Conservation (phyloP, 2,888 invertebrate genomes). For the Trachelus tabidus region DNA sequence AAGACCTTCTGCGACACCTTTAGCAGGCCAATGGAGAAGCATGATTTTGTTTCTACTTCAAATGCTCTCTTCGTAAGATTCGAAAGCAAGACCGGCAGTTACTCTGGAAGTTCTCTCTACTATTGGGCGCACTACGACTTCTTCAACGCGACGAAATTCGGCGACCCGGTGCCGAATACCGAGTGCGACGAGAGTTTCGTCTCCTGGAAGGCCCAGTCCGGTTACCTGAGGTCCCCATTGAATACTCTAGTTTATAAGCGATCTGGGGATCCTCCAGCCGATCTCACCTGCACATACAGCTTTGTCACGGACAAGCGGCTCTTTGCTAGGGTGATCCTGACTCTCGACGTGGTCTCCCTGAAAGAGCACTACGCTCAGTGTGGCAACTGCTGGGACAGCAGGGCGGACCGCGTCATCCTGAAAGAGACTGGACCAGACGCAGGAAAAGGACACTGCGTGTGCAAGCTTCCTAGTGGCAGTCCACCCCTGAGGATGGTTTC, state of each 20-base stretch:
- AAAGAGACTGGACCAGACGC: constrained; percentile 79
- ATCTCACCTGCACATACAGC: constrained; percentile 84
- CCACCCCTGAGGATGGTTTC: constrained; percentile 79
- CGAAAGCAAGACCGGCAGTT: constrained; percentile 92
- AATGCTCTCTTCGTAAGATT: constrained; percentile 89
- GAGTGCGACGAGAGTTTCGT: constrained; percentile 90
- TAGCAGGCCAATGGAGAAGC: constrained; percentile 92
- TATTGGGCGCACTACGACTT: constrained; percentile 96
- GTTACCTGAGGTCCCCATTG: constrained; percentile 82
- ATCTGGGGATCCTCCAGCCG: constrained; percentile 76
- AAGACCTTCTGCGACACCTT: constrained; percentile 96
- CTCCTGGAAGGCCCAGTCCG: constrained; percentile 83
- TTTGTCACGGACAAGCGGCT: constrained; percentile 86
- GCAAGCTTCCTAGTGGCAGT: constrained; percentile 69
- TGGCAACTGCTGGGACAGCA: constrained; percentile 87
- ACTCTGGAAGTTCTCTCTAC: constrained; percentile 92
- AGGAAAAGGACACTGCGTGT: constrained; percentile 80
- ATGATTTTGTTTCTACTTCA: constrained; percentile 90
- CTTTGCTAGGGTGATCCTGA: constrained; percentile 84
- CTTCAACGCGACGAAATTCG: constrained; percentile 90
- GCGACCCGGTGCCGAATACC: constrained; percentile 80
- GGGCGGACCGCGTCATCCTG: constrained; percentile 84
- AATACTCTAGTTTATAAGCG: constrained; percentile 89
- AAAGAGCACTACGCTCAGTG: constrained; percentile 77
- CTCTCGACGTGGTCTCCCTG: constrained; percentile 82